A percentile compares a stretch with the other conserved stretches of the same genome.
Evolutionary conservation across 2,797 vertebrate genomes (phyloP).

Genomic region (Enteromius trimaculatus): DNA sequence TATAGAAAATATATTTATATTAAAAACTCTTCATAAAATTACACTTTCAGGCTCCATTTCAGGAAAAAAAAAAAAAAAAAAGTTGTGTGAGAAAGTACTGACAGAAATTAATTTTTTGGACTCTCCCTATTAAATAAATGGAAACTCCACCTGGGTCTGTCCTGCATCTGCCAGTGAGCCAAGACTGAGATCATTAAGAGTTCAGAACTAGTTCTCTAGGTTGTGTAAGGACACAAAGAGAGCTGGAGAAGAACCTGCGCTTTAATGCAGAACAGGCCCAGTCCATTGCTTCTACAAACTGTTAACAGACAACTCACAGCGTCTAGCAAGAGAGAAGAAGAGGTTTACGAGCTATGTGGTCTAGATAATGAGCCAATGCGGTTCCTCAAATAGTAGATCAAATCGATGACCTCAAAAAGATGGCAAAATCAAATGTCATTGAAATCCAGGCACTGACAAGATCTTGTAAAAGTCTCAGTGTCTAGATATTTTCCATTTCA

Average conservation of each 20-base stretch:
- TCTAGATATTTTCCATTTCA: slow-evolving; percentile 32
- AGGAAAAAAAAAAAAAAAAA: background rate
- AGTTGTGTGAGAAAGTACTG: slow-evolving; percentile 14
- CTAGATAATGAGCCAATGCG: background rate
- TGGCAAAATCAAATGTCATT: background rate
- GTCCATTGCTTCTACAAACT: background rate
- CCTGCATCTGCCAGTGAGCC: slow-evolving; percentile 36
- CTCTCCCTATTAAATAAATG: slow-evolving; percentile 21
- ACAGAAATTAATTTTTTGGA: background rate
- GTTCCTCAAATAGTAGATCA: background rate
- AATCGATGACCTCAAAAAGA: slow-evolving; percentile 16
- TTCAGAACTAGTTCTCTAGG: slow-evolving; percentile 8
- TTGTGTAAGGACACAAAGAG: slow-evolving; percentile 38
- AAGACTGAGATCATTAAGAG: slow-evolving; percentile 34
- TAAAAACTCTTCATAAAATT: background rate
- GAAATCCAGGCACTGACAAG: slow-evolving; percentile 1
- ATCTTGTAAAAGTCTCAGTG: background rate
- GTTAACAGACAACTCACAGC: slow-evolving; percentile 5
- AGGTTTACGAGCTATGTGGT: slow-evolving; percentile 8
- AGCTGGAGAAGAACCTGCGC: slow-evolving; percentile 33
- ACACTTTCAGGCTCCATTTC: background rate
- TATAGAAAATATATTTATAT: background rate
- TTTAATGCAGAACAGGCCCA: slow-evolving; percentile 36
- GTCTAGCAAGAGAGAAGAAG: slow-evolving; percentile 7
- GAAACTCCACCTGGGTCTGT: slow-evolving; percentile 32